Conservation (phyloP, 1,140 invertebrate genomes). For the Pygmarrhopalites habei region DNA sequence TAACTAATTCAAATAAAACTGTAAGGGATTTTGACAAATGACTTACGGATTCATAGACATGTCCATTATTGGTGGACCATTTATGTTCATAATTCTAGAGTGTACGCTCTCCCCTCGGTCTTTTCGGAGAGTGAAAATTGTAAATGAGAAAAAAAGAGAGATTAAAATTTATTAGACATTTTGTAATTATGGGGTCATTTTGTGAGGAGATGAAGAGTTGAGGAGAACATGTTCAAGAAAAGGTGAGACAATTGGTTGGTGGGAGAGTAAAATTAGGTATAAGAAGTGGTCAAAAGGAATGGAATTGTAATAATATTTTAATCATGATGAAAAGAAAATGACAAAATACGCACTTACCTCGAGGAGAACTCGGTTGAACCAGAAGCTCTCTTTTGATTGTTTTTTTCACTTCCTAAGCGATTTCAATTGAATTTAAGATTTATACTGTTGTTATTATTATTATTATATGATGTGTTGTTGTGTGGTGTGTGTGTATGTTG, state of each 20-base stretch:
- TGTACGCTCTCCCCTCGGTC: constrained; percentile 23
- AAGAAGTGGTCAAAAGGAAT: neutral
- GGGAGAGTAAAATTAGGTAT: neutral
- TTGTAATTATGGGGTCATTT: neutral
- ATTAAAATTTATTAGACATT: neutral
- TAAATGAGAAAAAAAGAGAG: neutral
- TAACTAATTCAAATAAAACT: too few species aligned
- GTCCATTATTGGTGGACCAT: constrained; percentile 40
- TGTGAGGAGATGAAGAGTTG: neutral
- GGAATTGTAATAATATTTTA: neutral
- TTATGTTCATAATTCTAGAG: constrained; percentile 38
- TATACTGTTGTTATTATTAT: constrained; percentile 5
- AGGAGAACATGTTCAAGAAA: neutral
- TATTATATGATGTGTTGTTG: constrained; percentile 12
- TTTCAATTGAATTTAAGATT: constrained; percentile 10
- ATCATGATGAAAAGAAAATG: neutral
- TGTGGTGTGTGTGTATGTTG: neutral
- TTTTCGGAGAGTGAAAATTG: neutral
- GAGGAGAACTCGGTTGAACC: constrained; percentile 8
- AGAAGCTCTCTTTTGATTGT: neutral
- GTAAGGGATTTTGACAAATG: too few species aligned
- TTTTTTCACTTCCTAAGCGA: neutral
- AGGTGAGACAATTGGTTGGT: neutral
- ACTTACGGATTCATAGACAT: constrained; percentile 41
- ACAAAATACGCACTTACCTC: neutral